Base-by-base conservation (phyloP, 2,797 vertebrate genomes). In the Malacoraja senta region DNA sequence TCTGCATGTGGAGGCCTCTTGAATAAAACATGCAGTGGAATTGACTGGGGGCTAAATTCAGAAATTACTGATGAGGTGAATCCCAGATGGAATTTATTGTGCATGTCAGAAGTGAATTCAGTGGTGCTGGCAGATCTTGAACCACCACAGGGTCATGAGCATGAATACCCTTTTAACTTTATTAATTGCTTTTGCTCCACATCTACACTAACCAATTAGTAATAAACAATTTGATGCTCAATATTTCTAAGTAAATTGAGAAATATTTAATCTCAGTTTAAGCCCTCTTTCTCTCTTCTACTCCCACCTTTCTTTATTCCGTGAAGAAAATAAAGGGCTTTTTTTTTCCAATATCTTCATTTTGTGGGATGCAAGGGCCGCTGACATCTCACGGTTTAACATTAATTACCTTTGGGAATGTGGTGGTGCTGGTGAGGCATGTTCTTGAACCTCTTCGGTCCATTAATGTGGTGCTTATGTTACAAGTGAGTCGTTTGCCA, bases 21-120 rank as follows among this genome's bases (percentile, higher is more conserved):
- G 84, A 88, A 88, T 88, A 88, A 88, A 88, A 68, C n/a, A 88
- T 88, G 63, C 63, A 88, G 1, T 88, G 84, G 61, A 68, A 88
- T 68, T 88, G 84, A 68, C 84, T 68, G 35, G n/a, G 84, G 84
- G 63, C n/a, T 68, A 68, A 84, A 84, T 58, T 84, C 63, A 68
- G 84, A 88, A 88, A 88, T 88, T 88, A 35, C 84, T 88, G 84
- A 35, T 88, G 32, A 88, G 63, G 63, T 68, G 68, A 88, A 63
- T 68, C 84, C n/a, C 61, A 35, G 84, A 68, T 68, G n/a, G 63
- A 88, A 35, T 88, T 68, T 88, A n/a, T 88, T 68, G 32, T 88
- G 65, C 21, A 68, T 68, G n/a, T 10, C n/a, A 35, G 29, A 35
- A 88, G 84, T 88, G 68, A 88, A 88, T 88, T 88, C 84, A 88